Conservation (phyloP, 2,797 vertebrate genomes). For the Peromyscus aztecus region DNA sequence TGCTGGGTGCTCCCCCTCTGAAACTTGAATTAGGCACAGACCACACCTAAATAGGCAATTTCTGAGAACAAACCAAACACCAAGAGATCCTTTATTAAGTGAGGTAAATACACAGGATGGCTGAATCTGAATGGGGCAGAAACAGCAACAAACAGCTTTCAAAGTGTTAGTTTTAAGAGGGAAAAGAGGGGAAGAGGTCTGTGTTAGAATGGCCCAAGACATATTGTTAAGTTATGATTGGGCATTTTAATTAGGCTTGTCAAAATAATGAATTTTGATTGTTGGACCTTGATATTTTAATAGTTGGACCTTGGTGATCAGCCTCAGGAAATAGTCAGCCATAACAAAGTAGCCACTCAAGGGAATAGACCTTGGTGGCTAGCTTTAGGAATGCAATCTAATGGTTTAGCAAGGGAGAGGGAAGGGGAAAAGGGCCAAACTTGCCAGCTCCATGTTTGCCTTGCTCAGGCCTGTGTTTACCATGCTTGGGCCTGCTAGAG, state of each 20-base stretch:
- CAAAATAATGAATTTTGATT: neutral
- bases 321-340: too few relatives aligned
- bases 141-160: neutral
- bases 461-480: too few relatives aligned
- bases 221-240: neutral
- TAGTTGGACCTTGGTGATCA: neutral
- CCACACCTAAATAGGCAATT: neutral
- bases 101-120: neutral
- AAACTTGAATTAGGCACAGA: neutral
- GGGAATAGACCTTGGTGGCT: too few relatives aligned
- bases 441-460: neutral
- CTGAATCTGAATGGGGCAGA: neutral
- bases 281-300: neutral
- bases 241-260: neutral
- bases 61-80: too few relatives aligned
- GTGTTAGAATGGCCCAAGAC: neutral
- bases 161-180: neutral
- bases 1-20: neutral
- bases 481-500: neutral
- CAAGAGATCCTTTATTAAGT: neutral
- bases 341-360: neutral
- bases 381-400: neutral
- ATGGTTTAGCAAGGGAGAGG: neutral
- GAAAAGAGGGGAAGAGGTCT: neutral
- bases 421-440: rapidly evolving